These are phyloP conservation scores for Galeopsomyia nigrocyanea DNA, from an alignment of 2,888 invertebrate genomes.

Conservation along the genomic window DNA sequence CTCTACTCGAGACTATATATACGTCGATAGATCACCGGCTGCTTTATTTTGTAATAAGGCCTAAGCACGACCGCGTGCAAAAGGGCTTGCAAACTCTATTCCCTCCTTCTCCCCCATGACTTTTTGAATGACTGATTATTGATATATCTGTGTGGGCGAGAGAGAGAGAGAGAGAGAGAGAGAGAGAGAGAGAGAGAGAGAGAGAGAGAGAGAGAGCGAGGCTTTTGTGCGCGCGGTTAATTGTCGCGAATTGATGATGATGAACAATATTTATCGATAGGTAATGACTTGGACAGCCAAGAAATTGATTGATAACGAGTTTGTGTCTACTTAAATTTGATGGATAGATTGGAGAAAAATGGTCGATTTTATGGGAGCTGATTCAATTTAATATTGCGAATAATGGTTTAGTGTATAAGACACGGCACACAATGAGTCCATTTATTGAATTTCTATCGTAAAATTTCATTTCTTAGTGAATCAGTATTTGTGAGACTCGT, in stretches of 20 bases:
- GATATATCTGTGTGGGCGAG: slow-evolving; percentile 21
- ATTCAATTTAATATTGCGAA: too few relatives aligned
- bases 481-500: too few relatives aligned
- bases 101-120: neutral
- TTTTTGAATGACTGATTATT: slow-evolving; percentile 26
- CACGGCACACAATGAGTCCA: too few relatives aligned
- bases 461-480: too few relatives aligned
- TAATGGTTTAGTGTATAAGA: too few relatives aligned
- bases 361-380: too few relatives aligned
- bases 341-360: too few relatives aligned
- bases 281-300: too few relatives aligned
- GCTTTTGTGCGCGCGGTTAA: slow-evolving; percentile 15
- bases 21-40: slow-evolving; percentile 37
- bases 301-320: too few relatives aligned
- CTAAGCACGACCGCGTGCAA: neutral
- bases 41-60: slow-evolving; percentile 40
- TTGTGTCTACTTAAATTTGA: too few relatives aligned
- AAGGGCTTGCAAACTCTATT: slow-evolving; percentile 10
- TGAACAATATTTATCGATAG: slow-evolving; percentile 11
- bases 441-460: too few relatives aligned
- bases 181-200: neutral
- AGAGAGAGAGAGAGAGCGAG: neutral
- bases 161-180: neutral
- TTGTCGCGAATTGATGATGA: slow-evolving; percentile 32
- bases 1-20: neutral